Conservation (phyloP, 2,797 vertebrate species). For the Danio tinwini region DNA sequence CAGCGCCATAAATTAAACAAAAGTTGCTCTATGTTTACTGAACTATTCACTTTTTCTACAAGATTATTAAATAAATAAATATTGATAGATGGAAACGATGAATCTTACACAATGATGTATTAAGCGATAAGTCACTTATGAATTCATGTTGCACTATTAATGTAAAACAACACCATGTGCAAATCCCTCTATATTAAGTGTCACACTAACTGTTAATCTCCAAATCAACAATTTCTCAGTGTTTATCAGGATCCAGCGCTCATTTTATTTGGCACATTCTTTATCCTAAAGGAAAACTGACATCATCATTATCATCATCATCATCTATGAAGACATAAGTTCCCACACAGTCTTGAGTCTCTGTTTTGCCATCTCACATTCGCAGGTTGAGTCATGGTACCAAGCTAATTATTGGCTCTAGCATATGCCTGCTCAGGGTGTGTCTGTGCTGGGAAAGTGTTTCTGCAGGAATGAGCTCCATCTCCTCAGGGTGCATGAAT, state of each 20-base stretch:
- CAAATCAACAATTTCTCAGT: neutral
- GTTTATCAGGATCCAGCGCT: neutral
- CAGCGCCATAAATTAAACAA: no score
- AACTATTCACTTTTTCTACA: no score
- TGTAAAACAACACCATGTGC: neutral
- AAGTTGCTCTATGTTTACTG: no score
- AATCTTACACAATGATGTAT: neutral
- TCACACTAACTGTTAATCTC: neutral
- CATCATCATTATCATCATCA: conserved; percentile 47
- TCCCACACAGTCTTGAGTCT: conserved; percentile 13
- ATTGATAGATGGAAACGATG: neutral
- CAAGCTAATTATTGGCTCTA: conserved; percentile 37
- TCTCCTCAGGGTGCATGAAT: conserved; percentile 29
- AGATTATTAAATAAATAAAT: neutral
- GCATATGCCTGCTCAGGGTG: conserved; percentile 50
- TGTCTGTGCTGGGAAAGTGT: conserved; percentile 49
- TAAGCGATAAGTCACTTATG: neutral
- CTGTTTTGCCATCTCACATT: conserved; percentile 5
- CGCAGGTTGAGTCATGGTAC: conserved; percentile 54
- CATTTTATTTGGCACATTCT: conserved; percentile 34
- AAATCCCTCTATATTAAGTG: neutral
- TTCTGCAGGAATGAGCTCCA: conserved; percentile 47
- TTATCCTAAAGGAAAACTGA: conserved; percentile 59
- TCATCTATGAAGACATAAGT: conserved; percentile 41
- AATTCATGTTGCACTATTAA: neutral